phyloP scores from a whole-genome alignment of 2,888 invertebrate species.

The Serrognathus titanus region DNA sequence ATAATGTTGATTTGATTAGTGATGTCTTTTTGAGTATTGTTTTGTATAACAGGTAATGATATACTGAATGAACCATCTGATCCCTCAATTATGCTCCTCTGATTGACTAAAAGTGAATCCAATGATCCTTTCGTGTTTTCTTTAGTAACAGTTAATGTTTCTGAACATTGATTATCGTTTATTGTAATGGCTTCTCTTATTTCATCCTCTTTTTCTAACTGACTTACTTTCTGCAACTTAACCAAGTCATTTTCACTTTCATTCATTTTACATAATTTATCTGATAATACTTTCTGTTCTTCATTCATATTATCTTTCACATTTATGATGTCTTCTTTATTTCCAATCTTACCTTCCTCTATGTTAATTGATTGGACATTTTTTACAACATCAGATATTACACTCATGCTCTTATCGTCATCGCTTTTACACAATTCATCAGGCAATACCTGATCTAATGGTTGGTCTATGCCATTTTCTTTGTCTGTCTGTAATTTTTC shows the following conservation, averaged over 20 bases:
- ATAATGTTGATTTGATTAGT: neutral
- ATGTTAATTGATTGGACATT: neutral
- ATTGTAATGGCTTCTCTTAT: neutral
- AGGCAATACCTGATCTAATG: too few relatives aligned
- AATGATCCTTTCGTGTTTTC: conserved; percentile 2
- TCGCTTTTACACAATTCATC: too few relatives aligned
- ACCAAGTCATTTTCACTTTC: neutral
- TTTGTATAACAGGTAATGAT: neutral
- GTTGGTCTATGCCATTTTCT: too few relatives aligned
- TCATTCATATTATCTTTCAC: neutral
- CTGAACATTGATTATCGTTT: neutral
- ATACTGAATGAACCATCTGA: conserved; percentile 21
- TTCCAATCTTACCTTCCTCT: neutral
- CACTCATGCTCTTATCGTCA: neutral
- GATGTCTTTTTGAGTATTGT: conserved; percentile 10
- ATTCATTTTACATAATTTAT: neutral
- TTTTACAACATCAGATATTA: neutral
- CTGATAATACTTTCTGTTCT: neutral
- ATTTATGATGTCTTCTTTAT: neutral
- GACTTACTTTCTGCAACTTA: neutral
- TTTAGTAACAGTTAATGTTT: neutral
- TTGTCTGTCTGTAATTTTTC: too few relatives aligned
- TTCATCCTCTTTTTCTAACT: too few relatives aligned
- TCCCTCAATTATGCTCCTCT: conserved; percentile 10
- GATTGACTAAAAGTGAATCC: conserved; percentile 9